These are phyloP conservation scores for Parelbella ahira DNA, from an alignment of 2,888 invertebrate genomes.

Conservation along the genomic window DNA sequence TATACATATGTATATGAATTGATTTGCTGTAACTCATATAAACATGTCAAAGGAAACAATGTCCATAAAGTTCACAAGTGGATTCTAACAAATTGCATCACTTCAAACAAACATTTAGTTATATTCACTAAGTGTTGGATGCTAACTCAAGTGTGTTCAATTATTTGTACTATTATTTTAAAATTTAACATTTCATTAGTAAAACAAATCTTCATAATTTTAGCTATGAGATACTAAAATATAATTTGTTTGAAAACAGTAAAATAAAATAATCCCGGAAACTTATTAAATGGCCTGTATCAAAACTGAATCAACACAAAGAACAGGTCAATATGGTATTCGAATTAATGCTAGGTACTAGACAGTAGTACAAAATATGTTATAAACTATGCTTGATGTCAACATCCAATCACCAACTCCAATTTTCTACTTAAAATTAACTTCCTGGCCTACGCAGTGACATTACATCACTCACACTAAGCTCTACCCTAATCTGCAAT, in stretches of 20 bases:
- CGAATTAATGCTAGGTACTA: no score
- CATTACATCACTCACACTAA: slow-evolving; percentile 3
- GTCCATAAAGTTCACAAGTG: slow-evolving; percentile 11
- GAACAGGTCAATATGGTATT: no score
- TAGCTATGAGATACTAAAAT: no score
- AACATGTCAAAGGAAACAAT: slow-evolving; percentile 19
- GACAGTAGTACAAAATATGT: slow-evolving; percentile 1
- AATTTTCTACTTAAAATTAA: slow-evolving; percentile 24
- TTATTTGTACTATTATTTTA: slow-evolving; percentile 11
- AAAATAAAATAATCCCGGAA: no score
- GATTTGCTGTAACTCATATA: slow-evolving; percentile 6
- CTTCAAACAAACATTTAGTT: slow-evolving; percentile 19
- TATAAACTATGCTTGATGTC: slow-evolving; percentile 5
- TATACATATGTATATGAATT: slow-evolving; percentile 5
- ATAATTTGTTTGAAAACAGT: no score
- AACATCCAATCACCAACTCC: slow-evolving; percentile 24
- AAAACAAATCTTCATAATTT: background rate
- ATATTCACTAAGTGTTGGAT: slow-evolving; percentile 25
- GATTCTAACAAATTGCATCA: slow-evolving; percentile 17
- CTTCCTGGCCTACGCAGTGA: slow-evolving; percentile 11
- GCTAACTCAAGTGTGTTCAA: slow-evolving; percentile 13
- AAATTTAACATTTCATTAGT: background rate
- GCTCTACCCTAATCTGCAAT: slow-evolving; percentile 2
- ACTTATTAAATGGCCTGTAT: no score
- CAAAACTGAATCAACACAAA: no score